Evolutionary conservation across 2,888 invertebrate species (phyloP).

Genomic region (Eudasyphora cyanicolor): DNA sequence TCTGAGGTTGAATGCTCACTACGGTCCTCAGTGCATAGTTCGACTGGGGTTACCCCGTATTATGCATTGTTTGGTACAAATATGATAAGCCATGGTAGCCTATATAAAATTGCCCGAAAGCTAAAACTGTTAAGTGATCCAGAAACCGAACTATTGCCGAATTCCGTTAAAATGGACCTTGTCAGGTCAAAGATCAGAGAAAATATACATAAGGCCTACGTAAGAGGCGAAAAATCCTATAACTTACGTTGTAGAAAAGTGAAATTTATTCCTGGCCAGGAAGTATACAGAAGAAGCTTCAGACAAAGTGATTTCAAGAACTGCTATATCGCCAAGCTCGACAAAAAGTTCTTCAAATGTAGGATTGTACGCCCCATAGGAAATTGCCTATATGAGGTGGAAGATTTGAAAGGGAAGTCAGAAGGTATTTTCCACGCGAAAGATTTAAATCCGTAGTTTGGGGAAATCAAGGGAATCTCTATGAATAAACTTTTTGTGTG

Average conservation of each 20-base stretch:
- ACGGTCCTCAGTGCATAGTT: too few species aligned
- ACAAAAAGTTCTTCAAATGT: slow-evolving; percentile 9
- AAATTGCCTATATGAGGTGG: background rate
- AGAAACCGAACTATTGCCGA: too few species aligned
- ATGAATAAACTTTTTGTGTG: too few species aligned
- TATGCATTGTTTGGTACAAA: too few species aligned
- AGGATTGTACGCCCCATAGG: background rate
- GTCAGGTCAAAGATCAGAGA: background rate
- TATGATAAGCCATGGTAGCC: too few species aligned
- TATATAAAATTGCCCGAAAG: background rate
- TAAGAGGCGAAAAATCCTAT: background rate
- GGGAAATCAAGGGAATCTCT: too few species aligned
- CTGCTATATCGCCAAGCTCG: background rate
- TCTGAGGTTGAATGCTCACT: background rate
- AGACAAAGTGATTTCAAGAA: background rate
- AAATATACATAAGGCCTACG: slow-evolving; percentile 14
- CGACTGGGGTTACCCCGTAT: too few species aligned
- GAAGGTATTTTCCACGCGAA: background rate
- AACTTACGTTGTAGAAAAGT: background rate
- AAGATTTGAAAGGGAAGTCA: background rate
- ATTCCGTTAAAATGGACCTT: background rate
- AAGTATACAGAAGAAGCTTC: background rate
- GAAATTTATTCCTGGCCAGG: background rate
- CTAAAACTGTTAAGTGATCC: too few species aligned
- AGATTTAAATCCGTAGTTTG: background rate